Evolutionary conservation across 2,888 invertebrate species (phyloP), one percentile per base, ranked within the genome.

Genomic region (Rhagonycha lutea): DNA sequence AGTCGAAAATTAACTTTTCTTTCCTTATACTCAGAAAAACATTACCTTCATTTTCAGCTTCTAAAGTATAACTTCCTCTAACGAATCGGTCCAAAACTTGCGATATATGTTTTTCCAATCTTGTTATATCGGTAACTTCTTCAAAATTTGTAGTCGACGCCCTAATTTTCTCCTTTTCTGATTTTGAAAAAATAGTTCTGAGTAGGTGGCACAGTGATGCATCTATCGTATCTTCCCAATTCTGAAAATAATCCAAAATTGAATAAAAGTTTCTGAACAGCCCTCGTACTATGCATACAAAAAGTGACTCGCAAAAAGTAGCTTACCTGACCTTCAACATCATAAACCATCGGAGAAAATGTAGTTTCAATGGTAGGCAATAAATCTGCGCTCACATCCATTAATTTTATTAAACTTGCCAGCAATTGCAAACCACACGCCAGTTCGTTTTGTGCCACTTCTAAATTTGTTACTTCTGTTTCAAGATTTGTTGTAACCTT

Each of bases 151-250:
- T 88, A 2, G 91, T 88, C 2, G 91, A 89, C 29, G 91, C 85
- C 79, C 91, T 90, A 80, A 91, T 88, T 81, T 89, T 91, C 81
- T 92, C 92, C 81, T 93, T 93, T 74, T 92, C 91, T 0, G 91
- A 89, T 85, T 92, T 94, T 67, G 92, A 91, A 24, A 92, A 88
- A 8, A 89, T 85, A 12, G 92, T 92, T 78, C 92, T 90, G 28
- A 94, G 85, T 61, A 95, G 88, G 83, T 92, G 92, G 12, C 91
- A 90, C 63, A 94, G 86, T 0, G 92, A 90, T 75, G 92, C 91
- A 80, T 94, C 92, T 1, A 92, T 91, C 3, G 92, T 89, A 86
- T 95, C 95, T 85, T 95, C 95, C 95, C 95, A 95, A 83, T 93
- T 93, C 95, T 95, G 83, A 69, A 87, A 85, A 61, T 11, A 61